Conservation (phyloP, 2,888 invertebrate species). For the Craniophora ligustri region DNA sequence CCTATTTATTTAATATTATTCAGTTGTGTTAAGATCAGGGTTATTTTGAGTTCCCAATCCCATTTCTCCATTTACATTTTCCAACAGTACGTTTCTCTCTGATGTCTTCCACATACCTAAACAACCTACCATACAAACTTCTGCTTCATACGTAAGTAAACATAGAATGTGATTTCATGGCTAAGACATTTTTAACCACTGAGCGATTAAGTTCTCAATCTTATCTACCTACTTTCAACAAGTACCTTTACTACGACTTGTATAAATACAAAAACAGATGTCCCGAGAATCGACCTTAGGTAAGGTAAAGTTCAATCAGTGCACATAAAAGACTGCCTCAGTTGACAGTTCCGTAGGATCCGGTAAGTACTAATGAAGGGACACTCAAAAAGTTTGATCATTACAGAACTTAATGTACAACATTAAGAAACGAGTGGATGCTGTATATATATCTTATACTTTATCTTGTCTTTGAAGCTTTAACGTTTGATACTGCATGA, state of each 20-base stretch:
- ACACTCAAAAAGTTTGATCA: constrained; percentile 43
- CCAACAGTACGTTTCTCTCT: no score
- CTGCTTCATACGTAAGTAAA: no score
- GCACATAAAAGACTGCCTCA: neutral
- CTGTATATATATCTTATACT: constrained; percentile 40
- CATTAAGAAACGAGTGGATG: constrained; percentile 34
- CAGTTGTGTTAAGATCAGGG: no score
- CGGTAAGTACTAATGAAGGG: constrained; percentile 10
- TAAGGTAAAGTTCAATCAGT: neutral
- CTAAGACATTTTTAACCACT: no score
- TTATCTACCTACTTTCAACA: no score
- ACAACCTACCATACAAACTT: no score
- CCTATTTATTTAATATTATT: no score
- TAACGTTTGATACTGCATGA: neutral
- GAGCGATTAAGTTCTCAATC: no score
- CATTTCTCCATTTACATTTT: no score
- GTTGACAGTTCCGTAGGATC: neutral
- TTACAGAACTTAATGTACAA: constrained; percentile 37
- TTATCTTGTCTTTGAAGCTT: constrained; percentile 23
- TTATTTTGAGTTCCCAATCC: no score
- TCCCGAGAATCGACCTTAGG: neutral
- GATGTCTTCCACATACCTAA: no score
- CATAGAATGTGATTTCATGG: no score
- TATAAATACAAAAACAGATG: neutral
- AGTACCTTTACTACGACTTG: neutral